A percentile compares a stretch with the other conserved stretches of the same genome.
These are phyloP conservation scores for Galerucella calmariensis DNA, from an alignment of 2,888 invertebrate species.

Conservation along the genomic window DNA sequence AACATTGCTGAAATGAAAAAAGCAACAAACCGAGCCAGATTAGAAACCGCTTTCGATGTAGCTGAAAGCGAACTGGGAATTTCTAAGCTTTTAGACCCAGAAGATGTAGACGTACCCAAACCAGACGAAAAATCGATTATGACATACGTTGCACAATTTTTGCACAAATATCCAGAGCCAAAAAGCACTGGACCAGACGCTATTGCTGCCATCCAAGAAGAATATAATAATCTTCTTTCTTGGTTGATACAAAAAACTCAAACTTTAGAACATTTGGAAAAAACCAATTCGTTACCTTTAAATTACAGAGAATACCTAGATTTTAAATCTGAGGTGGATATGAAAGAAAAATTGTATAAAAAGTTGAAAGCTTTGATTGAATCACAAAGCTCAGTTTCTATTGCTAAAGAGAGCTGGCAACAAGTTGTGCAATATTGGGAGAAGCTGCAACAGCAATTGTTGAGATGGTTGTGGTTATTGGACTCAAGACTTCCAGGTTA, in stretches of 20 bases:
- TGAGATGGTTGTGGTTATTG: constrained; percentile 89
- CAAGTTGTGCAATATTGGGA: constrained; percentile 85
- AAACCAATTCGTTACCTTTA: constrained; percentile 78
- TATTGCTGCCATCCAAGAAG: constrained; percentile 81
- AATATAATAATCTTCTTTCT: constrained; percentile 81
- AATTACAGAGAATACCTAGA: constrained; percentile 84
- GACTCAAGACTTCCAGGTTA: constrained; percentile 80
- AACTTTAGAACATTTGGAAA: constrained; percentile 81
- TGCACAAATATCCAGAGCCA: constrained; percentile 93
- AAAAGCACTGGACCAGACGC: constrained; percentile 79
- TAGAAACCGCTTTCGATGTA: constrained; percentile 93
- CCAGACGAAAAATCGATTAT: constrained; percentile 98
- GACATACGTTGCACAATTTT: constrained; percentile 98
- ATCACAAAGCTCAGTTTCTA: constrained; percentile 82
- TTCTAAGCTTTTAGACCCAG: constrained; percentile 90
- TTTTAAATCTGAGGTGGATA: constrained; percentile 82
- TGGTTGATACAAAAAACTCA: constrained; percentile 86
- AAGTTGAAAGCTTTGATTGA: constrained; percentile 84
- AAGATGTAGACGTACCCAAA: constrained; percentile 94
- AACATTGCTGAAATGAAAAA: constrained; percentile 85
- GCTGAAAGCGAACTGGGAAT: constrained; percentile 90
- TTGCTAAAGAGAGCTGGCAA: constrained; percentile 87
- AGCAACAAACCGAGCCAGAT: constrained; percentile 81
- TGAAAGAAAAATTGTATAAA: constrained; percentile 77
- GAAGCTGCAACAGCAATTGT: constrained; percentile 80